Evolutionary conservation across 2,113 vertebrate species (phyloP).

Genomic region (Athene cunicularia): DNA sequence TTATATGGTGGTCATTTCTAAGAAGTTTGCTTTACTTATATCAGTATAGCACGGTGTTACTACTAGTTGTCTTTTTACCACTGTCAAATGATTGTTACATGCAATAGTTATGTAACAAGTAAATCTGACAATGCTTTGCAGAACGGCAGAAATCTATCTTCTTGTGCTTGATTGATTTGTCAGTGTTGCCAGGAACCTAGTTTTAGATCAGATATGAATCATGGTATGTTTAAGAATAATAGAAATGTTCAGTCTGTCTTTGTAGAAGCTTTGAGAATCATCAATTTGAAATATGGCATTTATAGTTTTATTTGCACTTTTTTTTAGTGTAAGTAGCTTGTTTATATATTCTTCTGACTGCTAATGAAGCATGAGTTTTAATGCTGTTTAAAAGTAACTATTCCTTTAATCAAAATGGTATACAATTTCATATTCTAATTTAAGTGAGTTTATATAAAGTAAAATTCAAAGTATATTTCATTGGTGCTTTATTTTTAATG

Average conservation of each 20-base stretch:
- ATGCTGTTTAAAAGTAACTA: background rate
- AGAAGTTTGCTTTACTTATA: background rate
- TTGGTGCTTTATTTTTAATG: background rate
- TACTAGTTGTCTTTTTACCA: background rate
- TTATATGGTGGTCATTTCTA: background rate
- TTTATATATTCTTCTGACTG: background rate
- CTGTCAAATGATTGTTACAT: conserved; percentile 9
- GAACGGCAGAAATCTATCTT: background rate
- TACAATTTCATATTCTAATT: background rate
- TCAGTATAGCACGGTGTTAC: background rate
- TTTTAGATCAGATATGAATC: background rate
- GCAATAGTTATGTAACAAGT: background rate
- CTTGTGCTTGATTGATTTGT: background rate
- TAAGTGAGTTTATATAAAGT: background rate
- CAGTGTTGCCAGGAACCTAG: background rate
- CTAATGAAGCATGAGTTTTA: background rate
- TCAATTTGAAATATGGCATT: background rate
- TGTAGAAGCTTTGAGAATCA: background rate
- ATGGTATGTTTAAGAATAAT: background rate
- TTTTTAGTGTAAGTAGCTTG: background rate
- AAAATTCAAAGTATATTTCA: background rate
- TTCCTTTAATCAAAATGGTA: background rate
- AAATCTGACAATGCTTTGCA: background rate
- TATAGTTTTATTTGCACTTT: background rate
- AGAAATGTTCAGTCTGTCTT: background rate